Conservation (phyloP, 2,797 vertebrate species). For the Parauchenoglanis punctatus region DNA sequence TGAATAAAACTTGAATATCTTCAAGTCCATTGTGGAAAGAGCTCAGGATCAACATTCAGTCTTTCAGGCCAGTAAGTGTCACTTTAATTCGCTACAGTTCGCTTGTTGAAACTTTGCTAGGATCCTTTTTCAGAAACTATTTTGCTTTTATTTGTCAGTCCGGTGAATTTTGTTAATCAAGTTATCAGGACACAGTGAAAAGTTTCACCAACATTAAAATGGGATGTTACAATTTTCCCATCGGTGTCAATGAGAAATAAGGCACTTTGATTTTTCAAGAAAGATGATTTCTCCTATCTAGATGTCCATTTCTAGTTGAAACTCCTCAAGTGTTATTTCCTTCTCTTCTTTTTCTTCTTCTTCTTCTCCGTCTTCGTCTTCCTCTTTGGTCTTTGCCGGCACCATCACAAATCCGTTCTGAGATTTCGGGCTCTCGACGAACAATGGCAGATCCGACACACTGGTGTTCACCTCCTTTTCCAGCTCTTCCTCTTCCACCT, state of each 20-base stretch:
- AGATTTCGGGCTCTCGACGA: constrained; percentile 78
- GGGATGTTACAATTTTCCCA: constrained; percentile 42
- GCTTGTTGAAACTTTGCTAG: neutral
- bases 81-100: neutral
- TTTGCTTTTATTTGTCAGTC: neutral
- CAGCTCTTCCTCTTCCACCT: constrained; percentile 73
- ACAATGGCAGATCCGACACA: constrained; percentile 82
- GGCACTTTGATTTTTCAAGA: constrained; percentile 64
- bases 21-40: neutral
- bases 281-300: constrained; percentile 55
- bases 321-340: constrained; percentile 73
- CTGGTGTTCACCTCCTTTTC: constrained; percentile 85
- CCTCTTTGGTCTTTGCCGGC: constrained; percentile 84
- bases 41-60: neutral
- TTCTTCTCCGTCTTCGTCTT: constrained; percentile 69
- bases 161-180: constrained; percentile 35
- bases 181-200: constrained; percentile 66
- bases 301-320: constrained; percentile 62
- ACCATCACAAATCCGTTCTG: constrained; percentile 80
- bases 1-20: neutral
- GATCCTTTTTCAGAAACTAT: neutral
- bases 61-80: neutral
- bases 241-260: constrained; percentile 59
- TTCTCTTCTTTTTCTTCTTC: constrained; percentile 54
- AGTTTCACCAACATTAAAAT: constrained; percentile 58